Percentiles rank a stretch among this genome's conserved stretches.
These are phyloP conservation scores for Pachyseris speciosa DNA, from an alignment of 64 coral and sea anemone species.

Conservation along the genomic window DNA sequence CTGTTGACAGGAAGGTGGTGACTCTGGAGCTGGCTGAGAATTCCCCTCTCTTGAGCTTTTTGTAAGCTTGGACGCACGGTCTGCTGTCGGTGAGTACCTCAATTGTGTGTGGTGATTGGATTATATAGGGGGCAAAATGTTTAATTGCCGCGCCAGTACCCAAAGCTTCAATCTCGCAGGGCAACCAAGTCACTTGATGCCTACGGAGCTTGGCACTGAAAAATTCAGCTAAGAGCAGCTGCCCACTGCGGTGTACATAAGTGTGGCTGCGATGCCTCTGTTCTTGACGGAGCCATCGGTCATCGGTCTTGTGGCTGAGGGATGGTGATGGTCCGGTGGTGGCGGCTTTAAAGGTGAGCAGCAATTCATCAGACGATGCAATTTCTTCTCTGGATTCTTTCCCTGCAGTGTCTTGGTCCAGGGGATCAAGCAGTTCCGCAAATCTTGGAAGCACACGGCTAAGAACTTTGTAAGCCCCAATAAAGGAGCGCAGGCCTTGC, in stretches of 20 bases:
- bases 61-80: conserved; percentile 10
- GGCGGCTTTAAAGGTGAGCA: conserved; percentile 18
- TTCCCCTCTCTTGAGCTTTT: conserved; percentile 18
- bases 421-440: neutral
- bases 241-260: conserved; percentile 9
- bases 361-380: neutral
- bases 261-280: conserved; percentile 44
- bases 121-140: no score
- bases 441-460: conserved; percentile 28
- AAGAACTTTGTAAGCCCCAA: conserved; percentile 50
- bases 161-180: no score
- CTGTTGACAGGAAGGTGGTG: no score
- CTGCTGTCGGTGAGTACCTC: conserved; percentile 6
- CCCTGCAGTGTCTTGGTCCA: conserved; percentile 21
- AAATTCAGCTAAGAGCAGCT: conserved; percentile 43
- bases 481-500: conserved; percentile 47
- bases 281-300: conserved; percentile 37
- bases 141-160: no score
- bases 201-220: no score
- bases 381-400: conserved; percentile 17
- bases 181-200: no score
- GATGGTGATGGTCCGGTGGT: neutral
- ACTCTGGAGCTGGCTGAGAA: conserved; percentile 55
- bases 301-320: no score
- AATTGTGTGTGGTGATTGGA: neutral